Percentiles rank a stretch among this genome's conserved stretches.
phyloP scores from a whole-genome alignment of 2,113 vertebrate species.

The Dascyllus trimaculatus region DNA sequence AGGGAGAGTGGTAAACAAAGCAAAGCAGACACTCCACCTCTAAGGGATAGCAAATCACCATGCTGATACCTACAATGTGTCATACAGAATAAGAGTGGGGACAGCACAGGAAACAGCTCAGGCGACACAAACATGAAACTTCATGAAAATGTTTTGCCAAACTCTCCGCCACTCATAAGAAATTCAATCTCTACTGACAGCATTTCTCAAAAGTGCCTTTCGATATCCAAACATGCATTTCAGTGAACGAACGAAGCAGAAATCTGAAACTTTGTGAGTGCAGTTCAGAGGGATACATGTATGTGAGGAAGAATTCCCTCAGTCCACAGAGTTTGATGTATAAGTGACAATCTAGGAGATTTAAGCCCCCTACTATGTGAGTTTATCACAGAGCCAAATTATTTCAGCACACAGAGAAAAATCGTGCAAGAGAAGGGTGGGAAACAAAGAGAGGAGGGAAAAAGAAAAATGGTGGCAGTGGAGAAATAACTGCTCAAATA shows the following conservation, averaged over 20 bases:
- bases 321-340: constrained; percentile 48
- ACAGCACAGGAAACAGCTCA: constrained; percentile 55
- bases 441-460: constrained; percentile 33
- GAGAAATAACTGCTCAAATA: constrained; percentile 74
- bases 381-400: constrained; percentile 54
- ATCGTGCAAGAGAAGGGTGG: constrained; percentile 22
- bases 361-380: constrained; percentile 20
- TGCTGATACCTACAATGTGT: constrained; percentile 57
- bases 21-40: constrained; percentile 67
- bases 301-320: constrained; percentile 34
- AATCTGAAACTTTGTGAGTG: constrained; percentile 35
- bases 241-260: constrained; percentile 32
- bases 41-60: constrained; percentile 61
- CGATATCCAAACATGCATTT: not conserved
- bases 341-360: constrained; percentile 48
- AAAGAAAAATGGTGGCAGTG: constrained; percentile 55
- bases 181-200: constrained; percentile 54
- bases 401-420: constrained; percentile 46
- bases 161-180: constrained; percentile 44
- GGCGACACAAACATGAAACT: constrained; percentile 44
- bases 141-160: constrained; percentile 41
- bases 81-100: constrained; percentile 62
- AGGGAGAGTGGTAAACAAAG: constrained; percentile 69
- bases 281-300: not conserved
- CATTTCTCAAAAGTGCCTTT: constrained; percentile 44